Base-by-base conservation (phyloP, 2,797 vertebrate genomes). In the Ceryle rudis region DNA sequence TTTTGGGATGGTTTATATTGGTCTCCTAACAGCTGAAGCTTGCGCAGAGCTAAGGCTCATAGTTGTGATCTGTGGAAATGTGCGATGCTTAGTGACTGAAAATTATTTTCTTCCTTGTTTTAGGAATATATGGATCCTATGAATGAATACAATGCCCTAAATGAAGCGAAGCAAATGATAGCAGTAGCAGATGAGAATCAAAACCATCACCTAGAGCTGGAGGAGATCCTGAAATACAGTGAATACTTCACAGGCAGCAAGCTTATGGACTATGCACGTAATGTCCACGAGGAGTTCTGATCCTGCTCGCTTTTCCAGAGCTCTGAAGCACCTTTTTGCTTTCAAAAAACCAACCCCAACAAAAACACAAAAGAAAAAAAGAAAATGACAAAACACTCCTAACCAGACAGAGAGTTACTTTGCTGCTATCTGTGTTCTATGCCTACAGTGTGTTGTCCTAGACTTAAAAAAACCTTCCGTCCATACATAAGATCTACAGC, bases 181-280 rank as follows among this genome's bases (percentile, higher is more conserved):
- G 99, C 99, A 1, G 99, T 99, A 20, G 99, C 99, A 0, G 99
- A 99, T 5, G 99, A 99, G 97, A 99, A 99, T 95, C 99, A 99
- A 97, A 99, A 99, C 95, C 99, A 98, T 22, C 99, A 96, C 73
- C 88, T 99, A 96, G 99, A 99, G 98, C 98, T 99, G 66, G 99
- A 99, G n/a, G 99, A 99, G 98, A 99, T 99, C 57, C 98, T 99
- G 73, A 99, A 99, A 80, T 99, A 99, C 92, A 99, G 99, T 66
- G 99, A 99, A 72, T 99, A 99, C 95, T 99, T 99, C 98, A 99
- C 99, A 0, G 99, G 99, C 95, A 99, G 99, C 99, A 99, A 99
- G 86, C 98, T 99, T 37, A 99, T 99, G 99, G 99, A 99, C 96
- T 99, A 99, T 1, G 99, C 99, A 73, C 98, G 99, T 29, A 99